A percentile compares a stretch with the other conserved stretches of the same genome.
Evolutionary conservation across 1,140 invertebrate genomes (phyloP).

Genomic region (Phthorimaea operculella): DNA sequence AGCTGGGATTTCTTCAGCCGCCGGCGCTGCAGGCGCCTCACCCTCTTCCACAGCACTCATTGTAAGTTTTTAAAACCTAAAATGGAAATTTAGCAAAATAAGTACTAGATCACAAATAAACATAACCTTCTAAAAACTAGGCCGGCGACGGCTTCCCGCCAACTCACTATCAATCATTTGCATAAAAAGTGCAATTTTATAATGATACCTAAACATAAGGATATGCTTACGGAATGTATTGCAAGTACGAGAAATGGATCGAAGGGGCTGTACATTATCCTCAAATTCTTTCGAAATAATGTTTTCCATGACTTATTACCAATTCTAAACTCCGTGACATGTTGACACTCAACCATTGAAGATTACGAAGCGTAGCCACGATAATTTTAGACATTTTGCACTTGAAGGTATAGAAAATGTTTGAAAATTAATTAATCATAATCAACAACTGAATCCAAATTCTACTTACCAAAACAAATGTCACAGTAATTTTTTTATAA

Average conservation of each 20-base stretch:
- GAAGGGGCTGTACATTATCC: no score
- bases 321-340: not conserved
- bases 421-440: not conserved
- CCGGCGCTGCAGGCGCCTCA: conserved; percentile 30
- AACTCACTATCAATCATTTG: conserved; percentile 17
- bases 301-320: no score
- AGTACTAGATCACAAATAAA: not conserved
- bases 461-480: conserved; percentile 54
- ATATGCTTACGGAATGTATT: no score
- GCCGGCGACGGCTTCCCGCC: conserved; percentile 30
- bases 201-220: not conserved
- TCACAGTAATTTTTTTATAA: conserved; percentile 42
- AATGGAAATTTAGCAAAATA: not conserved
- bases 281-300: no score
- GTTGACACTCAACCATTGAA: not conserved
- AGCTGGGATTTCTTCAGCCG: conserved; percentile 45
- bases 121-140: conserved; percentile 35
- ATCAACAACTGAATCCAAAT: conserved; percentile 8
- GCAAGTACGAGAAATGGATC: no score
- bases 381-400: conserved; percentile 1
- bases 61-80: conserved; percentile 7
- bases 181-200: not conserved
- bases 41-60: conserved; percentile 60
- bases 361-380: conserved; percentile 1
- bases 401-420: not conserved